A percentile compares a stretch with the other conserved stretches of the same genome.
phyloP scores from a whole-genome alignment of 2,888 invertebrate species.

The Ochropleura leucogaster region DNA sequence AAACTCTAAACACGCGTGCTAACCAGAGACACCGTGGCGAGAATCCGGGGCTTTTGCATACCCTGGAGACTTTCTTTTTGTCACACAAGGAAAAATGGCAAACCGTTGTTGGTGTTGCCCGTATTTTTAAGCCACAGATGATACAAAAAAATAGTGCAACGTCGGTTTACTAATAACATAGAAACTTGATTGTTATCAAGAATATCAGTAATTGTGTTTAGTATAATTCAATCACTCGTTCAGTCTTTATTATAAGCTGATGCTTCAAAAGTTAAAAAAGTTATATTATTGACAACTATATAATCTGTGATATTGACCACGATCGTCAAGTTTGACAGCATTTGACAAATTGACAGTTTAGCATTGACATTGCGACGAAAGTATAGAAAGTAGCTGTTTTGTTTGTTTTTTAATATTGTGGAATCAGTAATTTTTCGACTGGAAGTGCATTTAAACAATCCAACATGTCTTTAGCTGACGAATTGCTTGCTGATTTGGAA shows the following conservation, averaged over 20 bases:
- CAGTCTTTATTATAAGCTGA: not conserved
- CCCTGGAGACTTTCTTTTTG: constrained; percentile 57
- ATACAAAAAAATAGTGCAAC: not conserved
- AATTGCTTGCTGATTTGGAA: constrained; percentile 99
- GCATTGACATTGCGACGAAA: constrained; percentile 9
- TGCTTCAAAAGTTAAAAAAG: not conserved
- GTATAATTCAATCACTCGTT: not conserved
- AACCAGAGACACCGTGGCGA: too few species aligned
- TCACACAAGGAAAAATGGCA: constrained; percentile 64
- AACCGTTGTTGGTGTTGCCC: constrained; percentile 58
- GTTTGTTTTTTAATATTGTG: constrained; percentile 10
- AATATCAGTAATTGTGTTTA: not conserved
- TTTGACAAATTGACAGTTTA: too few species aligned
- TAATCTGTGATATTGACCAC: not conserved
- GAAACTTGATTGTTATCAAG: not conserved
- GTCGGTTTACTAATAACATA: not conserved
- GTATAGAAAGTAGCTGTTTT: not conserved
- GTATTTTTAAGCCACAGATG: constrained; percentile 9
- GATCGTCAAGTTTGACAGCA: not conserved
- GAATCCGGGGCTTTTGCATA: constrained; percentile 64
- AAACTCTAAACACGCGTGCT: too few species aligned
- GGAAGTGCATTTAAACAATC: not conserved
- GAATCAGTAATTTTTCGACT: not conserved
- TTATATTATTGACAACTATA: too few species aligned
- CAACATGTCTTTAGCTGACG: constrained; percentile 99